Evolutionary conservation across 1,140 invertebrate genomes (phyloP).

Genomic region (Halictus rubicundus): DNA sequence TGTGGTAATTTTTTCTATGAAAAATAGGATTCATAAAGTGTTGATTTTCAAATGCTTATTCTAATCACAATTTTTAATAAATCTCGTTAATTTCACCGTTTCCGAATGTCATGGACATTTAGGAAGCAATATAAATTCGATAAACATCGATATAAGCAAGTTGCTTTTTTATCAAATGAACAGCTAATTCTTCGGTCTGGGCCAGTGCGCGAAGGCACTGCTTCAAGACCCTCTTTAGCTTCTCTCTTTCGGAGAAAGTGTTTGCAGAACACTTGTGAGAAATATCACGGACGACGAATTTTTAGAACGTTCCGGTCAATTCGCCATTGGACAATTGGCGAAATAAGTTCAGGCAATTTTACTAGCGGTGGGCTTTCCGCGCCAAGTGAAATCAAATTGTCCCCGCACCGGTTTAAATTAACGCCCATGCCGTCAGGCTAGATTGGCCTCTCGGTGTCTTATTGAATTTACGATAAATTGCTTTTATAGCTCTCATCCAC

Average conservation of each 20-base stretch:
- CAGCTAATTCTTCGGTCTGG: too few relatives aligned
- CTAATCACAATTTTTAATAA: too few relatives aligned
- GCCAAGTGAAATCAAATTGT: constrained; percentile 37
- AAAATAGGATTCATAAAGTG: too few relatives aligned
- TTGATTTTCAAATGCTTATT: too few relatives aligned
- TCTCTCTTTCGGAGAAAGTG: not conserved
- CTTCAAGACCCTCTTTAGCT: not conserved
- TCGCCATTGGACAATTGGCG: not conserved
- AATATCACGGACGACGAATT: not conserved
- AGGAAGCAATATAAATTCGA: too few relatives aligned
- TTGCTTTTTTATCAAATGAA: too few relatives aligned
- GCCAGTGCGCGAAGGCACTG: too few relatives aligned
- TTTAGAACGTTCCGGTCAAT: not conserved
- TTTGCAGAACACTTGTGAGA: too few relatives aligned
- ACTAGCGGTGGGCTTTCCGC: not conserved
- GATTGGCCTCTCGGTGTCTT: constrained; percentile 53
- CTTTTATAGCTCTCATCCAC: constrained; percentile 43
- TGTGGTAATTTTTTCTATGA: too few relatives aligned
- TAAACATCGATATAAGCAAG: too few relatives aligned
- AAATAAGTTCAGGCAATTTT: constrained; percentile 38
- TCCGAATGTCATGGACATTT: too few relatives aligned
- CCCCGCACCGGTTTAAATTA: constrained; percentile 53
- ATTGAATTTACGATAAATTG: constrained; percentile 65
- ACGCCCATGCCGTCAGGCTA: constrained; percentile 22
- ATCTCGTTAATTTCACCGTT: too few relatives aligned